Conservation (phyloP, 2,797 vertebrate genomes). For the Argya squamiceps region DNA sequence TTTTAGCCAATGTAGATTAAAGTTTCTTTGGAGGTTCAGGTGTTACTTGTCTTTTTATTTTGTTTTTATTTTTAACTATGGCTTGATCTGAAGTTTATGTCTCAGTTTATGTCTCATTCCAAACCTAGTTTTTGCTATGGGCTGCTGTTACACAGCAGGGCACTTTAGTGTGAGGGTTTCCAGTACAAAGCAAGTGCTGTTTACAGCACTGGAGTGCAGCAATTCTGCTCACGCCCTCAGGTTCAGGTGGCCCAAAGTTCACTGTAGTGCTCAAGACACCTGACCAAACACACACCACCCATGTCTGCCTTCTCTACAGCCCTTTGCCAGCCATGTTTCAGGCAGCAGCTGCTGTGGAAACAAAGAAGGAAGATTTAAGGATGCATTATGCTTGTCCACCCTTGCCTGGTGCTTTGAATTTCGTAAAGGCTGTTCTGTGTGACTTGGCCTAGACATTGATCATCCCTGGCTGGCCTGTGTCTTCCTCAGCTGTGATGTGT, state of each 20-base stretch:
- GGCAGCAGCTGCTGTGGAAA: conserved; percentile 37
- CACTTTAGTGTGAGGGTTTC: neutral
- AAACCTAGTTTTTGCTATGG: neutral
- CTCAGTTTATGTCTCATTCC: neutral
- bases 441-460: neutral
- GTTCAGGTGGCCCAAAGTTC: neutral
- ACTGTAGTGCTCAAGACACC: neutral
- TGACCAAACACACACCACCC: neutral
- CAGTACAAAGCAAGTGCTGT: neutral
- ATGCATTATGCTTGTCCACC: neutral
- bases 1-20: neutral
- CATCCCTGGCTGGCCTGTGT: neutral
- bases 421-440: neutral
- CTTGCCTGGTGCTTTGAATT: neutral
- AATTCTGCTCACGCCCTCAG: accelerated
- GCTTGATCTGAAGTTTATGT: accelerated
- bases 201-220: neutral
- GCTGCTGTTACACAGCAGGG: neutral
- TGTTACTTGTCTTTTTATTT: neutral
- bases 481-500: neutral
- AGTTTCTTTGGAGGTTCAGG: neutral
- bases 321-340: neutral
- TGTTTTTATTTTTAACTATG: neutral
- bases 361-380: neutral
- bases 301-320: neutral